A percentile compares a stretch with the other conserved stretches of the same genome.
These are phyloP conservation scores for Pica pica DNA, from an alignment of 2,113 vertebrate genomes.

Conservation along the genomic window DNA sequence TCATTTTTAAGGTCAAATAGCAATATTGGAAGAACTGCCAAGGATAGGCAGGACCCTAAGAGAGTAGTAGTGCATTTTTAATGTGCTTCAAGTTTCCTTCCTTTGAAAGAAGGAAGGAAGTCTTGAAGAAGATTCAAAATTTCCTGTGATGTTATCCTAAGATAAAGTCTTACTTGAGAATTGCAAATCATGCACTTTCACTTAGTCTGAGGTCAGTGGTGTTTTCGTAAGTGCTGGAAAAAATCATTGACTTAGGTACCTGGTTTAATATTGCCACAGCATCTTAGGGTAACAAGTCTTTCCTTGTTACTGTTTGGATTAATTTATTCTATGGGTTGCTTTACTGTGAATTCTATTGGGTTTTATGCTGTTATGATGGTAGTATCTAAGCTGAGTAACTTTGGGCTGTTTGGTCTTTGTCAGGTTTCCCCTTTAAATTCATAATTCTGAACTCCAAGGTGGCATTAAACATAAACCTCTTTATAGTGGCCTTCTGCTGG, in stretches of 20 bases:
- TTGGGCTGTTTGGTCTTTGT: background rate
- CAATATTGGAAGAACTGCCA: background rate
- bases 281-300: background rate
- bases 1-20: background rate
- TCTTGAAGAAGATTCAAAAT: background rate
- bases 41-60: background rate
- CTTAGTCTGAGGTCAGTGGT: background rate
- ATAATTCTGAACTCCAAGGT: background rate
- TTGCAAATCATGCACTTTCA: background rate
- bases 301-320: background rate
- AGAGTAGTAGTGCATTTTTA: background rate
- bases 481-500: background rate
- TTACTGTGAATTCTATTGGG: background rate
- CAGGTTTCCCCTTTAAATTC: background rate
- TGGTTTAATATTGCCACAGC: background rate
- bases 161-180: background rate
- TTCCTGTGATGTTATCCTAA: background rate
- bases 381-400: background rate
- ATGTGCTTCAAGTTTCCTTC: background rate
- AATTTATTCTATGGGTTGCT: background rate
- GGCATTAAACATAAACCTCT: background rate
- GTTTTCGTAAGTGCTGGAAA: background rate
- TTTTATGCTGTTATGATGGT: background rate
- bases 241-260: background rate
- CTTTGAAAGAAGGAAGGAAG: background rate